Conservation (phyloP, 2,888 invertebrate genomes). For the Agrochola macilenta region DNA sequence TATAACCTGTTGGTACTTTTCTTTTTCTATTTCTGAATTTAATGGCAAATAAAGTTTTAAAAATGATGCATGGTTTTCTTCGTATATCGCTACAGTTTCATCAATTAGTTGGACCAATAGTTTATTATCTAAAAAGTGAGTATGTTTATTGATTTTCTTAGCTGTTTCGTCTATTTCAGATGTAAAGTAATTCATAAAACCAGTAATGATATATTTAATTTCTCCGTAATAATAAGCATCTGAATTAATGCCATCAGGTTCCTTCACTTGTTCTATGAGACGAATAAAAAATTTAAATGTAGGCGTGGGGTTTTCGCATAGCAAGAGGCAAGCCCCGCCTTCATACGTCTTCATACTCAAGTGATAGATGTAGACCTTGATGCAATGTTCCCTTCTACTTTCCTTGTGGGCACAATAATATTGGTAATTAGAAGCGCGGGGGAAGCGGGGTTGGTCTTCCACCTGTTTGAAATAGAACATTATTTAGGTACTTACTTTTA, state of each 20-base stretch:
- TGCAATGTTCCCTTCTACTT: constrained; percentile 51
- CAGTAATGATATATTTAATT: constrained; percentile 74
- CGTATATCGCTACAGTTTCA: constrained; percentile 70
- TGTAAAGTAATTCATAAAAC: constrained; percentile 75
- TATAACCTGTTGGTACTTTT: constrained; percentile 71
- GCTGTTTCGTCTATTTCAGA: constrained; percentile 72
- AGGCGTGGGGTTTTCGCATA: constrained; percentile 72
- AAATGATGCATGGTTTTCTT: constrained; percentile 73
- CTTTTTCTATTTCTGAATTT: constrained; percentile 67
- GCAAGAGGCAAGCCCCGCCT: constrained; percentile 66
- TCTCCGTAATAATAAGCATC: constrained; percentile 80
- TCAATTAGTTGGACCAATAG: constrained; percentile 71
- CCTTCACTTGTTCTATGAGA: constrained; percentile 66
- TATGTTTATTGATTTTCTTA: constrained; percentile 71
- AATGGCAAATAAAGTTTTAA: constrained; percentile 73
- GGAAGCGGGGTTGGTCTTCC: neutral
- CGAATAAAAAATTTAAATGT: constrained; percentile 72
- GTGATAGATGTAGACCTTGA: constrained; percentile 76
- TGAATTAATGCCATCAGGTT: constrained; percentile 52
- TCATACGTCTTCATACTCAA: constrained; percentile 71
- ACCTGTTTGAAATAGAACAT: constrained; percentile 19
- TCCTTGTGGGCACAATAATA: constrained; percentile 21
- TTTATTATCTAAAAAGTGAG: constrained; percentile 63
- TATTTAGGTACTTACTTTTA: neutral
- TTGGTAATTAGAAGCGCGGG: constrained; percentile 13